Evolutionary conservation across 64 coral and sea anemone species (phyloP), one percentile per base, ranked within the genome.

Genomic region (Stichodactyla helianthus): DNA sequence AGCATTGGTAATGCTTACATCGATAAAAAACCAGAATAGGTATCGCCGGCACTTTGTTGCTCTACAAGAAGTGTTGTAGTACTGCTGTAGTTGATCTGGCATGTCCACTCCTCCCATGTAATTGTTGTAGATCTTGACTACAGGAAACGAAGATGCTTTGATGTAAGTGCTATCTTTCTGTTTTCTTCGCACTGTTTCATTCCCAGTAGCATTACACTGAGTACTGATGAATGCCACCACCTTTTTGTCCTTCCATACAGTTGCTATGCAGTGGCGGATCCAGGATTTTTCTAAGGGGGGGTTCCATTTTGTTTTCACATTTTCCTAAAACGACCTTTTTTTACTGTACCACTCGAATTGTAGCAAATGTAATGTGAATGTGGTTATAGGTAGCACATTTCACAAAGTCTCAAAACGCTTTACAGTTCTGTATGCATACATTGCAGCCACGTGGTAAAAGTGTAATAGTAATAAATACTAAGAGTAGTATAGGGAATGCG

Each of bases 31-130:
- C 87, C 87, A 80, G 59, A 88, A 77, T 63, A 88, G 44, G n/a
- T n/a, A n/a, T n/a, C n/a, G n/a, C n/a, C n/a, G n/a, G n/a, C n/a
- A n/a, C n/a, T n/a, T n/a, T n/a, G 31, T 88, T 78, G 25, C 56
- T 31, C 86, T 71, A 57, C 86, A 64, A 88, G 27, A 58, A 77
- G 87, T 44, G 77, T 63, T 27, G 58, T 92, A 92, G 35, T 92
- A 92, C 65, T 84, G 10, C 8, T 62, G 54, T 19, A 51, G 56
- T 63, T 92, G 91, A 25, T 92, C 79, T 20, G 59, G 67, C 35
- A 84, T 28, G 81, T 92, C 68, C 5, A 92, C 68, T 15, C 86
- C 91, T 54, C 91, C 82, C 71, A 88, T 92, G 65, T 84, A 81
- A 16, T 85, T 92, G 91, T 92, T 92, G 85, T 92, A 92, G 61